These are phyloP conservation scores for Eriosoma lanigerum DNA, from an alignment of 1,140 invertebrate genomes.

Conservation along the genomic window DNA sequence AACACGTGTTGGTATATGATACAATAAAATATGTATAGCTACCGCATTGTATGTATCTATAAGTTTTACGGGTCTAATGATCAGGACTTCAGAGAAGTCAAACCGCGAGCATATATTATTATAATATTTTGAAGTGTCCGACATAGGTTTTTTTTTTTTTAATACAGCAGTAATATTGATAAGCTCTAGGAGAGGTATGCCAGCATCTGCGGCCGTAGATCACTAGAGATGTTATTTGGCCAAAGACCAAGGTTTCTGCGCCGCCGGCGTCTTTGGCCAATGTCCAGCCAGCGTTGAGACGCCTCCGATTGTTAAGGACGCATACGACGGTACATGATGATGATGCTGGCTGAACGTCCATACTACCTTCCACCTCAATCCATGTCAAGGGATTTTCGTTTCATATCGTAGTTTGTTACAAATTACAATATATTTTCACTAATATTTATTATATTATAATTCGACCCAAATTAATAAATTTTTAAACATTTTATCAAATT, in stretches of 20 bases:
- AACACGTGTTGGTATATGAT: too few relatives aligned
- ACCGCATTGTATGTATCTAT: too few relatives aligned
- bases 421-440: not conserved
- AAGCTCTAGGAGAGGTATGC: slow-evolving; percentile 12
- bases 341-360: not conserved
- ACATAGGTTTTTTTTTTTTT: not conserved
- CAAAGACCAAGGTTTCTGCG: slow-evolving; percentile 30
- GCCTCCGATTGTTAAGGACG: slow-evolving; percentile 40
- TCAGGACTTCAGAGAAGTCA: too few relatives aligned
- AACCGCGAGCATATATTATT: too few relatives aligned
- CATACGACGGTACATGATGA: not conserved
- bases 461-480: not conserved
- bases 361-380: slow-evolving; percentile 13
- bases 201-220: slow-evolving; percentile 7
- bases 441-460: slow-evolving; percentile 1
- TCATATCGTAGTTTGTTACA: not conserved
- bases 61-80: too few relatives aligned
- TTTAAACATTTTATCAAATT: too few relatives aligned
- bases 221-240: slow-evolving; percentile 33
- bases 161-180: slow-evolving; percentile 6
- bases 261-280: slow-evolving; percentile 32
- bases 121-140: slow-evolving; percentile 6
- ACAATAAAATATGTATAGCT: too few relatives aligned
- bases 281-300: slow-evolving; percentile 21
- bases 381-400: slow-evolving; percentile 46